These are phyloP conservation scores for Leptoteleia sp. DNA, from an alignment of 1,140 invertebrate genomes.

Conservation along the genomic window DNA sequence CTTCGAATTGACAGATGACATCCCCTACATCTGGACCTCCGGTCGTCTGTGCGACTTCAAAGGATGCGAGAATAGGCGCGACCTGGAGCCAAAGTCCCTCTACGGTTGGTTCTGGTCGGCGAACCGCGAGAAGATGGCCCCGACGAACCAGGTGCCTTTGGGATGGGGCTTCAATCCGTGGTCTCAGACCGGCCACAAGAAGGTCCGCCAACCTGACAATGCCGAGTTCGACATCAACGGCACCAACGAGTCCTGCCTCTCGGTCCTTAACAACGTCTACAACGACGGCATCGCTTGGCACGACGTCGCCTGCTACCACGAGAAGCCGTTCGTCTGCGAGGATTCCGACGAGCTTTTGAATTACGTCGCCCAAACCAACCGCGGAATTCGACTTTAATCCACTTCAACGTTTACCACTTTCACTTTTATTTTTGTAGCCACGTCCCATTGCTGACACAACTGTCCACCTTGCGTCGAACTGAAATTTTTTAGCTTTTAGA, in stretches of 20 bases:
- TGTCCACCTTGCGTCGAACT: constrained; percentile 35
- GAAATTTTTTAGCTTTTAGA: constrained; percentile 45
- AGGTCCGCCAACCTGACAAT: constrained; percentile 92
- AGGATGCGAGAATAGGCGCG: constrained; percentile 91
- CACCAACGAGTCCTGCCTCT: constrained; percentile 92
- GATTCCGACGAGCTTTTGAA: constrained; percentile 92
- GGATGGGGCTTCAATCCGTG: constrained; percentile 91
- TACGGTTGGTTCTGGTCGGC: constrained; percentile 97
- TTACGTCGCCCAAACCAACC: constrained; percentile 91
- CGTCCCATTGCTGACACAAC: constrained; percentile 34
- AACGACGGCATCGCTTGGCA: constrained; percentile 95
- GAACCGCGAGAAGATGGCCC: constrained; percentile 92
- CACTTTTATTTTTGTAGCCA: constrained; percentile 42
- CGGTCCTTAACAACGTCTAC: constrained; percentile 94
- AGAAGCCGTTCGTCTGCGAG: constrained; percentile 94
- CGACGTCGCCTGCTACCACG: constrained; percentile 95
- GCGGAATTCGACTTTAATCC: constrained; percentile 87
- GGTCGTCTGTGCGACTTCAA: constrained; percentile 96
- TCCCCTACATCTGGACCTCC: constrained; percentile 96
- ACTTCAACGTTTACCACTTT: constrained; percentile 29
- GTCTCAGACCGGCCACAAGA: constrained; percentile 94
- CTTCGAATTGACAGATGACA: constrained; percentile 91
- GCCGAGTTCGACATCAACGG: constrained; percentile 95
- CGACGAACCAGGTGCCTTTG: constrained; percentile 87
- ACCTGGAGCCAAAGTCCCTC: constrained; percentile 91